phyloP scores from a whole-genome alignment of 2,797 vertebrate species.

The Diceros bicornis region DNA sequence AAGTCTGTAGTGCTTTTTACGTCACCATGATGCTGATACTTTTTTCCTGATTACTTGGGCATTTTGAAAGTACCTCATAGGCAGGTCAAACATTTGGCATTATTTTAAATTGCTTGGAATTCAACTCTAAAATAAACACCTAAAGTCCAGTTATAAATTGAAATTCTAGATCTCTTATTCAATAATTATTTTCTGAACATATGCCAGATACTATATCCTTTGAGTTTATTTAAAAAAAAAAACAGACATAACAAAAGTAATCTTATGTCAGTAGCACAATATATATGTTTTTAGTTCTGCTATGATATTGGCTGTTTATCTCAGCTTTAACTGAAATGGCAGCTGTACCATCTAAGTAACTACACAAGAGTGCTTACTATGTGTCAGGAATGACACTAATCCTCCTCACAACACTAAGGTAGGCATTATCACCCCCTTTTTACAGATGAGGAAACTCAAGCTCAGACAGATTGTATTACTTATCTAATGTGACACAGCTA shows the following conservation, averaged over 20 bases:
- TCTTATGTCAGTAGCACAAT: background rate
- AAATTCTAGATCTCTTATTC: conserved; percentile 16
- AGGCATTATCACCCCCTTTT: background rate
- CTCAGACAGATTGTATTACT: background rate
- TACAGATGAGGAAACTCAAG: background rate
- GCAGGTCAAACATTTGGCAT: background rate
- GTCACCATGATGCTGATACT: background rate
- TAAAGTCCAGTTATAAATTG: background rate
- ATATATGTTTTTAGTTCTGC: background rate
- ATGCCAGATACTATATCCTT: background rate
- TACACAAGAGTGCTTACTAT: background rate
- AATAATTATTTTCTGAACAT: conserved; percentile 40
- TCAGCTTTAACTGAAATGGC: background rate
- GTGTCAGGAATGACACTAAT: background rate
- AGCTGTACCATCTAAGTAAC: background rate
- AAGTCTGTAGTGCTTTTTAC: conserved; percentile 7
- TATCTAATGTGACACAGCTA: background rate
- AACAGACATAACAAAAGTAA: background rate
- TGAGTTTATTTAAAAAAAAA: background rate
- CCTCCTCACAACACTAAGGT: background rate
- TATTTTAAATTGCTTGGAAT: conserved; percentile 5
- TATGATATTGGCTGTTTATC: background rate
- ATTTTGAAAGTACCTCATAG: background rate
- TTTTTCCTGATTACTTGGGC: background rate
- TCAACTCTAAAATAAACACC: background rate